Conservation (phyloP, 2,888 invertebrate species). For the Stegophylla sp. region DNA sequence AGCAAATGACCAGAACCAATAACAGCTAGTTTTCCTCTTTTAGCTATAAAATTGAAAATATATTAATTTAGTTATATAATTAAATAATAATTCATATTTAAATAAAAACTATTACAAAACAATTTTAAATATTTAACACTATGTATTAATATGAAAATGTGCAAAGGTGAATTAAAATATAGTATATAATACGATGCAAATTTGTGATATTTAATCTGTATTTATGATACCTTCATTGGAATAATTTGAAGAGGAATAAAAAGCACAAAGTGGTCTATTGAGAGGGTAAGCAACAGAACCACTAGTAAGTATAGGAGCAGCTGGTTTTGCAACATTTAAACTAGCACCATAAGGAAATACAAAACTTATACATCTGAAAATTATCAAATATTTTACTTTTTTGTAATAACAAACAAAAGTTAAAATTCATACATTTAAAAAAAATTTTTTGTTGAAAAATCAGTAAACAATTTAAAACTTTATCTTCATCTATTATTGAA, state of each 20-base stretch:
- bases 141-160: constrained; percentile 14
- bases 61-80: neutral
- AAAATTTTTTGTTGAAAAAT: no score
- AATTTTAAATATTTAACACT: neutral
- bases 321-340: constrained; percentile 87
- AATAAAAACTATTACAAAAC: neutral
- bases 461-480: no score
- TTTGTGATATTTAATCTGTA: constrained; percentile 1
- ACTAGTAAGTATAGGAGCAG: constrained; percentile 86
- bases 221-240: constrained; percentile 40
- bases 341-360: constrained; percentile 96
- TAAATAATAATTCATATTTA: neutral
- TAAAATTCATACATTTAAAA: neutral
- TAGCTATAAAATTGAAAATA: constrained; percentile 47
- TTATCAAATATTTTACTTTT: constrained; percentile 35
- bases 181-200: constrained; percentile 13
- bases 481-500: no score
- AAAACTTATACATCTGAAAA: constrained; percentile 71
- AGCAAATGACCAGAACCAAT: constrained; percentile 93
- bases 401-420: neutral
- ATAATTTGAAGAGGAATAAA: constrained; percentile 67
- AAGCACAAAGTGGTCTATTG: constrained; percentile 86
- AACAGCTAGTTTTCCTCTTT: constrained; percentile 79
- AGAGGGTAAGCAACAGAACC: constrained; percentile 94
- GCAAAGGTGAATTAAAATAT: constrained; percentile 2